Evolutionary conservation across 2,888 invertebrate species (phyloP).

Genomic region (Athalia circularis): DNA sequence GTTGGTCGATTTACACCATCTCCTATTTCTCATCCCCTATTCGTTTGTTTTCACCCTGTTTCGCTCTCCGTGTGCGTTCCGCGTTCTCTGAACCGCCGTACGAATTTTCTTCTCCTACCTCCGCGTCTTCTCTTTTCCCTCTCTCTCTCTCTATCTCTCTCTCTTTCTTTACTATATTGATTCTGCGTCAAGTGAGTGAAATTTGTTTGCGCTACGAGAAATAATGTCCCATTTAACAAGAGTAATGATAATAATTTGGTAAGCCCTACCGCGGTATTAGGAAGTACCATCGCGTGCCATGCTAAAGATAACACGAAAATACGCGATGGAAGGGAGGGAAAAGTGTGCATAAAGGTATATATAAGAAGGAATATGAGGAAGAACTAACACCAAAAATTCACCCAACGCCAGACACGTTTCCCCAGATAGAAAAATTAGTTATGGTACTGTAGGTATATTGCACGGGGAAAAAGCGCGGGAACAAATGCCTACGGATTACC

Average conservation of each 20-base stretch:
- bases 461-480: slow-evolving; percentile 39
- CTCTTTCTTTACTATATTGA: slow-evolving; percentile 22
- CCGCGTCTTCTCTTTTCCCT: background rate
- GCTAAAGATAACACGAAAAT: slow-evolving; percentile 56
- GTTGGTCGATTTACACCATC: too few species aligned
- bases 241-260: slow-evolving; percentile 59
- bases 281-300: slow-evolving; percentile 57
- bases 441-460: too few species aligned
- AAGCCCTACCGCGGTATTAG: slow-evolving; percentile 54
- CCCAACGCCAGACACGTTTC: slow-evolving; percentile 31
- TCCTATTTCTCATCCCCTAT: too few species aligned
- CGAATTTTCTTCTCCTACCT: slow-evolving; percentile 3
- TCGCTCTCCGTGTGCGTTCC: too few species aligned
- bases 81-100: too few species aligned
- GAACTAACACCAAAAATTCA: background rate
- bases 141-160: background rate
- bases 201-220: slow-evolving; percentile 46
- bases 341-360: background rate
- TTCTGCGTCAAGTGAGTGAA: slow-evolving; percentile 39
- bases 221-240: slow-evolving; percentile 53
- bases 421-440: background rate
- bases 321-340: slow-evolving; percentile 34
- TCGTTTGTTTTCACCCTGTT: too few species aligned
- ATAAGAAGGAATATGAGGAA: background rate
- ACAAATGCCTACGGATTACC: slow-evolving; percentile 57